Evolutionary conservation across 2,888 invertebrate genomes (phyloP), one percentile per base, ranked within the genome.

Genomic region (Phortica okadai): DNA sequence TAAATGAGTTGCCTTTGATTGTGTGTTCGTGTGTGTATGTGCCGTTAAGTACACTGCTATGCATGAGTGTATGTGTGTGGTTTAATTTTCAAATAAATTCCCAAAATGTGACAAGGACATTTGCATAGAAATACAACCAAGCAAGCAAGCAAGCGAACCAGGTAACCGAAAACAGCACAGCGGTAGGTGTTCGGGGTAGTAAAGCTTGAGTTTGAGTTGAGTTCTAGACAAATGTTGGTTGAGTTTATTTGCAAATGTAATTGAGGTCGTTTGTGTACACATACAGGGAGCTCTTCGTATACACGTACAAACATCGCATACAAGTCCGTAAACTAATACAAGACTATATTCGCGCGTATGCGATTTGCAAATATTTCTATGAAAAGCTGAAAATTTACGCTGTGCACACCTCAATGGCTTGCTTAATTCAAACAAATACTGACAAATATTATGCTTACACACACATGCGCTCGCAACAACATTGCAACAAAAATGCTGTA

Each of bases 161-260:
- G 62, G 62, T 62, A 25, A 56, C n/a, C 56, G 4, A 10, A 59
- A 21, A 4, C 16, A 62, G 62, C 62, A 62, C n/a, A 10, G n/a
- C 10, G 62, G 10, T 62, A 21, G 25, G 25, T 21, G 21, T 21
- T 21, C 21, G 21, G 21, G 21, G 25, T 62, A 25, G 62, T 1
- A 8, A 62, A 7, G 50, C 50, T 50, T 33, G 64, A 33, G 44
- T 69, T 25, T 54, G 14, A 66, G 25, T 69, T 76, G 58, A 74
- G 62, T 85, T 85, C 84, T 81, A 83, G 86, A 86, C 84, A 86
- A 85, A 87, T 86, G 85, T 84, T 85, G 80, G 84, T 72, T 82
- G 80, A 85, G 87, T 83, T 85, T 85, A 87, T 87, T 86, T 83
- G 84, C 82, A 82, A 83, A 82, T 80, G 82, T 78, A 79, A 72